These are phyloP conservation scores for Phataginus tetradactyla DNA, from an alignment of 2,797 vertebrate species.

Conservation along the genomic window DNA sequence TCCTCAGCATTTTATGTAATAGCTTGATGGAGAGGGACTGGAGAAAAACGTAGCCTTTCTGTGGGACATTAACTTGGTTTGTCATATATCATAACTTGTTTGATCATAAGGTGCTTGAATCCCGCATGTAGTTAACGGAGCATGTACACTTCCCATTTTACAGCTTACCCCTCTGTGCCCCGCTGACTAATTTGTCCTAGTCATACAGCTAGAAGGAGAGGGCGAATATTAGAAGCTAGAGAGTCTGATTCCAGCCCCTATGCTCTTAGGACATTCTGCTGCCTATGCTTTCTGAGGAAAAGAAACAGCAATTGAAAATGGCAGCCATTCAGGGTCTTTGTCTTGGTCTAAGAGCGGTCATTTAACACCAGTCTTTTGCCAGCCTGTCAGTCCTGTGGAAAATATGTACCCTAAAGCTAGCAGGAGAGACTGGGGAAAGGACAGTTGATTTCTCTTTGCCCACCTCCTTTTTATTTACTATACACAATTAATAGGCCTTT, in stretches of 20 bases:
- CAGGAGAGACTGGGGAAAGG: neutral
- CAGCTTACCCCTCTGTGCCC: neutral
- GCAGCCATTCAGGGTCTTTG: neutral
- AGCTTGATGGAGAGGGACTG: neutral
- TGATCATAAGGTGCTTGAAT: neutral
- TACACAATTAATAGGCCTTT: neutral
- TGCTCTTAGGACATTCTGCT: neutral
- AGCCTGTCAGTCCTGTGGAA: neutral
- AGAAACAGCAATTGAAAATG: neutral
- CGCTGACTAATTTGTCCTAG: neutral
- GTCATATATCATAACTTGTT: no score
- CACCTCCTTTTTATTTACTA: constrained; percentile 1
- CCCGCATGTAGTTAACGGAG: neutral
- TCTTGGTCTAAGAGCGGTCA: neutral
- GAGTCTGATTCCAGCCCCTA: neutral
- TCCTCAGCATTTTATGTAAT: neutral
- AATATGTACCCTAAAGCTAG: neutral
- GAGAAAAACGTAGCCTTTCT: neutral
- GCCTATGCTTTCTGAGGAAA: neutral
- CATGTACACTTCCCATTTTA: neutral
- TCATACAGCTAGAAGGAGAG: neutral
- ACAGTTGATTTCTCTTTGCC: neutral
- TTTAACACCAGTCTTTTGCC: neutral
- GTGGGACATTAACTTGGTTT: neutral
- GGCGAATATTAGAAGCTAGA: neutral